phyloP scores from a whole-genome alignment of 2,113 vertebrate genomes.

The Mormyrus iriodes region DNA sequence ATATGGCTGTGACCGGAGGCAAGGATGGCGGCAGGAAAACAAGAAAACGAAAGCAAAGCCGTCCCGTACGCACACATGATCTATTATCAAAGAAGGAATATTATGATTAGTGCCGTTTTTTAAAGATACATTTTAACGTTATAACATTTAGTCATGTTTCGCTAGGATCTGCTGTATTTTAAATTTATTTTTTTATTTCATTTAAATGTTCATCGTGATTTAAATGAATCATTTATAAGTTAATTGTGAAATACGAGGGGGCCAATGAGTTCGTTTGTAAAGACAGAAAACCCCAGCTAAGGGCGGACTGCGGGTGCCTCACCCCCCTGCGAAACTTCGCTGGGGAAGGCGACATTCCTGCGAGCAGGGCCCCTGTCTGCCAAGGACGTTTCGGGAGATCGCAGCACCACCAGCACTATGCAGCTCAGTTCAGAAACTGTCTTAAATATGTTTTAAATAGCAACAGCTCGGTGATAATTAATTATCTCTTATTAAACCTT shows the following conservation, averaged over 20 bases:
- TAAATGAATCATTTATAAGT: not conserved
- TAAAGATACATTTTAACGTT: not conserved
- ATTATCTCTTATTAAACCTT: not conserved
- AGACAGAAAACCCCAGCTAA: not conserved
- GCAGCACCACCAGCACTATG: not conserved
- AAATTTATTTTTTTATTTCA: too few relatives aligned
- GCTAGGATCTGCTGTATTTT: not conserved
- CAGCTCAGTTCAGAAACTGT: not conserved
- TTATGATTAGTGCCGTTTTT: not conserved
- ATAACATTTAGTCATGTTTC: not conserved
- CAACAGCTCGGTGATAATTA: not conserved
- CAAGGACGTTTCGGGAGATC: not conserved
- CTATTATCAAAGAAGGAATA: not conserved
- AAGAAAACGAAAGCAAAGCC: not conserved
- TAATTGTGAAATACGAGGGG: not conserved
- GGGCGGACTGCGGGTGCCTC: not conserved
- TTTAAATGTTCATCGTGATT: too few relatives aligned
- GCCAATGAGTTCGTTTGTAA: not conserved
- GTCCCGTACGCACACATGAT: not conserved
- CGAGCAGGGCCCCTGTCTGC: too few relatives aligned
- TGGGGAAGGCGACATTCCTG: slow-evolving; percentile 40
- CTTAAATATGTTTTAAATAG: not conserved
- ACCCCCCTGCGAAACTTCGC: slow-evolving; percentile 37
- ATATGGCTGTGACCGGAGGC: not conserved
- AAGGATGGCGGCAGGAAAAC: not conserved